These are phyloP conservation scores for Catocala nupta DNA, from an alignment of 2,888 invertebrate species.

Conservation along the genomic window DNA sequence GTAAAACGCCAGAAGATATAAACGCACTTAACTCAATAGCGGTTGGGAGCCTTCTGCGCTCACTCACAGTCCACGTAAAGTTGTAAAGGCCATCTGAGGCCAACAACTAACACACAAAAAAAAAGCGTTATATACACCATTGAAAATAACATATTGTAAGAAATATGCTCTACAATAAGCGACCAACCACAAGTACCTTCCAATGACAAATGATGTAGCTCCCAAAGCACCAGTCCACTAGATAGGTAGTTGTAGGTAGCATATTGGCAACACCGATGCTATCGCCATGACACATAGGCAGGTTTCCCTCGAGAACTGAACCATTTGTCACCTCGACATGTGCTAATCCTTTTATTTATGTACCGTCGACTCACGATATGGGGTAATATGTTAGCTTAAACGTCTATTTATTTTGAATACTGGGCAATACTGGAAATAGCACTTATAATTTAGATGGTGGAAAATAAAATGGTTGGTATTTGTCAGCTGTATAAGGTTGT, in stretches of 20 bases:
- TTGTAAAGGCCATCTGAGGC: too few species aligned
- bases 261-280: slow-evolving; percentile 34
- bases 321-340: slow-evolving; percentile 45
- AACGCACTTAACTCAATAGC: too few species aligned
- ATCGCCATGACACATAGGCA: slow-evolving; percentile 53
- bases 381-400: slow-evolving; percentile 1
- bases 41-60: too few species aligned
- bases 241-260: slow-evolving; percentile 27
- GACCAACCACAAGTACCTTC: too few species aligned
- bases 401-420: slow-evolving; percentile 7
- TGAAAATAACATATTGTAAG: too few species aligned
- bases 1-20: too few species aligned
- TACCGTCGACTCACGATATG: slow-evolving; percentile 19
- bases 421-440: background rate
- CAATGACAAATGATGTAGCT: too few species aligned
- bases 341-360: slow-evolving; percentile 36
- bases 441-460: background rate
- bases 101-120: too few species aligned
- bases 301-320: slow-evolving; percentile 36
- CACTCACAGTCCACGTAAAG: too few species aligned
- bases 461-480: background rate
- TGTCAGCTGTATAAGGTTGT: background rate
- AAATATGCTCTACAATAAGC: too few species aligned
- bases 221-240: too few species aligned
- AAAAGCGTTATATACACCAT: too few species aligned